Conservation (phyloP, 2,113 vertebrate genomes). For the Triplophysa tibetana region DNA sequence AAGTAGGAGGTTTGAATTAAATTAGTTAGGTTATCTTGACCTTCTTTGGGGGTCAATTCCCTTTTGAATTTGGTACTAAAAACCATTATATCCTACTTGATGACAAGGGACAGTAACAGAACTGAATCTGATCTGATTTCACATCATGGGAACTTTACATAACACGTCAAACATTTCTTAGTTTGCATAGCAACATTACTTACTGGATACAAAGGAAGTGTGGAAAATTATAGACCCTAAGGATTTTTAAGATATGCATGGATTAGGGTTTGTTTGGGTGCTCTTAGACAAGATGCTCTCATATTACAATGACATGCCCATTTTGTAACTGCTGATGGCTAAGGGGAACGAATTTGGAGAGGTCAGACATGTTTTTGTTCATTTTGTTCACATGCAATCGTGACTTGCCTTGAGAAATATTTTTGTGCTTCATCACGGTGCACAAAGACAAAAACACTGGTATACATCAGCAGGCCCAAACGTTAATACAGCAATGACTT, state of each 20-base stretch:
- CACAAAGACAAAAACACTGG: conserved; percentile 25
- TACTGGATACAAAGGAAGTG: not conserved
- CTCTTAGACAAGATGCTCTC: not conserved
- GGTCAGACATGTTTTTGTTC: not conserved
- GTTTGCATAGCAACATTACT: not conserved
- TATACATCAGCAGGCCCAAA: conserved; percentile 31
- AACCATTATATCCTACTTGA: not conserved
- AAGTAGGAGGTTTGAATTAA: conserved; percentile 65
- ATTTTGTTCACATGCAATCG: not conserved
- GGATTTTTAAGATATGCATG: not conserved
- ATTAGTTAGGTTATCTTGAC: conserved; percentile 48
- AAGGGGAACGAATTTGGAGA: not conserved
- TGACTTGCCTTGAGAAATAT: conserved; percentile 3
- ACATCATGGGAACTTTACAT: conserved; percentile 12
- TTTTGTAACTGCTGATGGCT: not conserved
- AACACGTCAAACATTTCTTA: not conserved
- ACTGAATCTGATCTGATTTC: not conserved
- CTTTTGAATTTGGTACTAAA: not conserved
- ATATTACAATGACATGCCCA: not conserved
- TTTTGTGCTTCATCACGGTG: conserved; percentile 10
- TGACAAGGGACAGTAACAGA: conserved; percentile 12
- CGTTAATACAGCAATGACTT: conserved; percentile 33
- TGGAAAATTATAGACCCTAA: not conserved
- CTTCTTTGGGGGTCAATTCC: not conserved
- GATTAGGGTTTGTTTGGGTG: not conserved